These are phyloP conservation scores for Nylanderia fulva DNA, from an alignment of 1,140 invertebrate genomes.

Conservation along the genomic window DNA sequence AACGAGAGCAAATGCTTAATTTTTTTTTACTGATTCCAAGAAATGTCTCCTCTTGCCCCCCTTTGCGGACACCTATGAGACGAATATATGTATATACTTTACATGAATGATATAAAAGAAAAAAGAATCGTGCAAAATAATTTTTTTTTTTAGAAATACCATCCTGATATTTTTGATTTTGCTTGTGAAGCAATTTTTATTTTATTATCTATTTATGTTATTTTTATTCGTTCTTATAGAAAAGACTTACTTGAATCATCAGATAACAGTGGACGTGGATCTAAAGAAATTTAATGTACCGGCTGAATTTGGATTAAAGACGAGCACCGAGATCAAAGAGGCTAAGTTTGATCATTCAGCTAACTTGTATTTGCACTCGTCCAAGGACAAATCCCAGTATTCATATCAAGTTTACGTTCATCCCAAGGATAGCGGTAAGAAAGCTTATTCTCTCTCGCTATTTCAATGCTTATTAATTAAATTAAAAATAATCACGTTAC, in stretches of 20 bases:
- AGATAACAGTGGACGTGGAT: conserved; percentile 88
- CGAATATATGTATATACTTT: too few species aligned
- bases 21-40: too few species aligned
- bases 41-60: too few species aligned
- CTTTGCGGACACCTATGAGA: too few species aligned
- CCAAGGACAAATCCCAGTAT: conserved; percentile 89
- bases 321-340: conserved; percentile 87
- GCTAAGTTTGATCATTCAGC: conserved; percentile 88
- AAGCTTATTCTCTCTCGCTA: neutral
- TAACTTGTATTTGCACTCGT: conserved; percentile 89
- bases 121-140: neutral
- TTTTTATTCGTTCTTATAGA: conserved; percentile 64
- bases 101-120: neutral
- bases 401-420: conserved; percentile 89
- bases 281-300: conserved; percentile 90
- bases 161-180: neutral
- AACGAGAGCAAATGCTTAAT: too few species aligned
- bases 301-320: conserved; percentile 90
- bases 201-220: too few species aligned
- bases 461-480: conserved; percentile 20
- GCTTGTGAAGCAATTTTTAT: neutral
- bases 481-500: neutral
- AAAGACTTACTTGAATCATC: conserved; percentile 84
- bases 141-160: neutral
- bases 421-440: conserved; percentile 86